Conservation (phyloP, 2,113 vertebrate species). For the Coreoperca whiteheadi region DNA sequence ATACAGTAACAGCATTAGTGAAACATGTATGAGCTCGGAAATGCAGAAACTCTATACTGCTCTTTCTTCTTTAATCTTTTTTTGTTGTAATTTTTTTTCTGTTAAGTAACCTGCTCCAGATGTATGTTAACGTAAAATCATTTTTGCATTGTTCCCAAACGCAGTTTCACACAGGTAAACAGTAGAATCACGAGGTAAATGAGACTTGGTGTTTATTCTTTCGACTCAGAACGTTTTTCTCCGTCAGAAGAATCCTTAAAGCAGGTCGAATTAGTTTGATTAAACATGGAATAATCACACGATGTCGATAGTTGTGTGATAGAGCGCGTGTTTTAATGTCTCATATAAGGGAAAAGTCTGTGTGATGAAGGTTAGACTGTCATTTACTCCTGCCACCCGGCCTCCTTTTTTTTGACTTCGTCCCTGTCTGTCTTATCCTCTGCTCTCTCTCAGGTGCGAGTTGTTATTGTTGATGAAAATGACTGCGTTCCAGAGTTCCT, state of each 20-base stretch:
- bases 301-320: too few relatives aligned
- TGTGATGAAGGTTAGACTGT: background rate
- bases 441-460: slow-evolving; percentile 80
- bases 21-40: background rate
- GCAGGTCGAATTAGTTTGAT: background rate
- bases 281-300: background rate
- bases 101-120: background rate
- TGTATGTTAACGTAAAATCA: background rate
- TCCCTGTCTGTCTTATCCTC: background rate
- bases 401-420: background rate
- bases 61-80: background rate
- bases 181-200: background rate
- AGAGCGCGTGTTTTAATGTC: background rate
- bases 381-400: background rate
- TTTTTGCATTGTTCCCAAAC: background rate
- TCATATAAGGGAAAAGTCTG: background rate
- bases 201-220: background rate
- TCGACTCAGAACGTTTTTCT: background rate
- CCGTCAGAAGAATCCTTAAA: background rate
- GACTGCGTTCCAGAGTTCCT: slow-evolving; percentile 91
- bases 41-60: background rate
- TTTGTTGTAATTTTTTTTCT: background rate
- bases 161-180: background rate
- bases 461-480: slow-evolving; percentile 89
- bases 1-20: background rate